These are phyloP conservation scores for Acomys russatus DNA, from an alignment of 2,797 vertebrate species.

Conservation along the genomic window DNA sequence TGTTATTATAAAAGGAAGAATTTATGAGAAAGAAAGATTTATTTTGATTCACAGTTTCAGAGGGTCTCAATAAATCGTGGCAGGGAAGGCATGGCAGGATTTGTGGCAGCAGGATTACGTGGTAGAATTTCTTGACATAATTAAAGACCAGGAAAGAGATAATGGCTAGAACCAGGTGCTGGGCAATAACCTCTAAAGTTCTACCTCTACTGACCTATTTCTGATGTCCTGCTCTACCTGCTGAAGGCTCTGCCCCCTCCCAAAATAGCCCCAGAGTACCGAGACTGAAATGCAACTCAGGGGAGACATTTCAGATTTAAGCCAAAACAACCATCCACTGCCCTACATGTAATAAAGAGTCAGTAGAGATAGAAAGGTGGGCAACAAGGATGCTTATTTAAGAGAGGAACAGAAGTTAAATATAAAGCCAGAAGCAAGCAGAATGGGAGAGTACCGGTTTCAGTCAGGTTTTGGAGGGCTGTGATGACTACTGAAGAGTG, in stretches of 20 bases:
- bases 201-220: background rate
- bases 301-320: background rate
- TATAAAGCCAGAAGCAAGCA: background rate
- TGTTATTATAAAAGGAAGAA: background rate
- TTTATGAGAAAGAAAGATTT: background rate
- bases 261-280: background rate
- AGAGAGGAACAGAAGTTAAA: background rate
- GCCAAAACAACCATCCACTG: background rate
- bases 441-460: background rate
- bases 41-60: background rate
- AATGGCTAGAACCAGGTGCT: background rate
- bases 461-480: background rate
- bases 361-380: background rate
- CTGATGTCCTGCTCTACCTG: background rate
- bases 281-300: background rate
- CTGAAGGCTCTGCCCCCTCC: background rate
- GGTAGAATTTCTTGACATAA: background rate
- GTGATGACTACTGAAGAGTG: background rate
- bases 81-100: background rate
- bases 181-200: background rate
- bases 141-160: background rate
- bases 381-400: background rate
- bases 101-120: background rate
- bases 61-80: background rate
- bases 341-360: background rate